Evolutionary conservation across 2,113 vertebrate species (phyloP), one percentile per base, ranked within the genome.

Genomic region (Toxotes jaculatrix): DNA sequence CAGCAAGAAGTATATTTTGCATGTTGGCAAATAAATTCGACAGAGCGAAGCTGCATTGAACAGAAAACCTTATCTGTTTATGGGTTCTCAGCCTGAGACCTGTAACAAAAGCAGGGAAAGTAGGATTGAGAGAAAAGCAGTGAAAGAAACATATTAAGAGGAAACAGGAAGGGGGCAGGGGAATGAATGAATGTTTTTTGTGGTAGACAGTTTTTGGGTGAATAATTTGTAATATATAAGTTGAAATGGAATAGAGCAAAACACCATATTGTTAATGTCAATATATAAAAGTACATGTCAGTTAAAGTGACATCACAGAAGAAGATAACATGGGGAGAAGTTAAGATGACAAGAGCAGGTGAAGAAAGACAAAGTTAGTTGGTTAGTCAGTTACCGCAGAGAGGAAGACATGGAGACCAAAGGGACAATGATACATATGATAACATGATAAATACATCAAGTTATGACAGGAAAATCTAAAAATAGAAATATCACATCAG

Each of bases 261-360:
- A 55, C n/a, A 36, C 0, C 10, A 59, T 49, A 11, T 55, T 51
- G n/a, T 63, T 2, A 11, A 10, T 40, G 17, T 63, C 27, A 34
- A 40, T 32, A 40, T 12, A 23, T 0, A 17, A 63, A 64, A 16
- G 1, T 36, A 36, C 19, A 34, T 51, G 34, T 31, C 16, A 1
- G 7, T 72, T 76, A 36, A 47, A 80, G 72, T 77, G 77, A 64
- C 74, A 67, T 62, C 67, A 16, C 11, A 51, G 17, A 43, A 19
- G 32, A 47, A 8, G 9, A 76, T 57, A 42, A 70, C 40, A 56
- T 7, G 23, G 61, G 49, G 36, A 74, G 71, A 69, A 7, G 4
- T 12, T 23, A 3, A 82, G 64, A 86, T 70, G 76, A 76, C 32
- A 72, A 81, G 23, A 78, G 56, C 76, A 49, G 71, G 87, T 11